phyloP scores from a whole-genome alignment of 2,888 invertebrate genomes.

The Drosophila formosana region DNA sequence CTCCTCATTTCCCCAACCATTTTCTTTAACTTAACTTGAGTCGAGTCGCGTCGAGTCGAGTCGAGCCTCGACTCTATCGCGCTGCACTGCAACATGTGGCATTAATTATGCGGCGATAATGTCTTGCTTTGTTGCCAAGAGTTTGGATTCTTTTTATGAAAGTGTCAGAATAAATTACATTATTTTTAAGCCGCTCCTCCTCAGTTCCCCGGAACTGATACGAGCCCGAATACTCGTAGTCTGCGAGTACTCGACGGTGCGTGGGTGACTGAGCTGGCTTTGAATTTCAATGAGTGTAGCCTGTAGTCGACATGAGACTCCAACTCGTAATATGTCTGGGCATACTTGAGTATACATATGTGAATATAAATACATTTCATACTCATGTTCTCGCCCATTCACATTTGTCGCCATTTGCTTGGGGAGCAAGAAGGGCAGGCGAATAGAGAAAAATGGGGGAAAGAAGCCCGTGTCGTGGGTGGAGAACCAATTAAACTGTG shows the following conservation, averaged over 20 bases:
- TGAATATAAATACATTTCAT: conserved; percentile 31
- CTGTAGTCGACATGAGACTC: conserved; percentile 5
- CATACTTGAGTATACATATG: conserved; percentile 10
- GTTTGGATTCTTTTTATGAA: conserved; percentile 75
- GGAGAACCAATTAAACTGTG: conserved; percentile 70
- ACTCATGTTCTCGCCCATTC: conserved; percentile 41
- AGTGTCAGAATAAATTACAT: conserved; percentile 81
- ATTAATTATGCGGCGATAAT: conserved; percentile 81
- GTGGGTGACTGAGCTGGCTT: conserved; percentile 29
- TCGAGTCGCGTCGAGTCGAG: neutral
- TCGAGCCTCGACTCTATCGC: conserved; percentile 1
- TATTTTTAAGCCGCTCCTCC: conserved; percentile 58
- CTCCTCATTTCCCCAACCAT: conserved; percentile 9
- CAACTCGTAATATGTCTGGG: neutral
- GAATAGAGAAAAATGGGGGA: neutral
- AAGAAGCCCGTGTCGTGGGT: conserved; percentile 23
- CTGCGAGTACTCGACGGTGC: neutral
- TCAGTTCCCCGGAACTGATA: conserved; percentile 50
- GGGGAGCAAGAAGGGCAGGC: neutral
- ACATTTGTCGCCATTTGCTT: conserved; percentile 42
- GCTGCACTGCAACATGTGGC: conserved; percentile 73
- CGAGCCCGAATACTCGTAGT: neutral
- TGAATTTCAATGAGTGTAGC: conserved; percentile 61
- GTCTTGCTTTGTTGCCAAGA: conserved; percentile 73
- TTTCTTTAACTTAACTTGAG: neutral